These are phyloP conservation scores for Tinea semifulvella DNA, from an alignment of 2,888 invertebrate species.

Conservation along the genomic window DNA sequence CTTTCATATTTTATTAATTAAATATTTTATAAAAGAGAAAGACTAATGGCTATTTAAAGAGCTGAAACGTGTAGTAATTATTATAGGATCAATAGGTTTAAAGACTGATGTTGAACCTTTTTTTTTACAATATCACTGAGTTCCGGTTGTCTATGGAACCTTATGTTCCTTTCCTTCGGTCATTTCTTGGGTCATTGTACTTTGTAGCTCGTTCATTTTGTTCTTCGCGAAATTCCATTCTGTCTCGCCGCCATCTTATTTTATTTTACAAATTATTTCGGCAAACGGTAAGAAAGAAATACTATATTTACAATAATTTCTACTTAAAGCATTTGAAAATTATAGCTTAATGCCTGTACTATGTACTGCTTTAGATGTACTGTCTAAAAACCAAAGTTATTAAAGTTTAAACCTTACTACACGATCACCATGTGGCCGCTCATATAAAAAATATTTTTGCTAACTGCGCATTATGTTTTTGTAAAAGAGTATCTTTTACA, in stretches of 20 bases:
- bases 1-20: no score
- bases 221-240: slow-evolving; percentile 18
- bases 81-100: no score
- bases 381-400: no score
- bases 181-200: background rate
- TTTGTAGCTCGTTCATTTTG: slow-evolving; percentile 16
- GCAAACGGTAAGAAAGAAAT: slow-evolving; percentile 49
- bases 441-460: slow-evolving; percentile 33
- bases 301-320: background rate
- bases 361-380: background rate
- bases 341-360: slow-evolving; percentile 23
- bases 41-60: no score
- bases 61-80: no score
- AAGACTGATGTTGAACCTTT: no score
- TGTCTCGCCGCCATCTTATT: slow-evolving; percentile 54
- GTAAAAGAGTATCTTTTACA: background rate
- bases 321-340: slow-evolving; percentile 28
- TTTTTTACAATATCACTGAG: no score
- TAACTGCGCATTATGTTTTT: slow-evolving; percentile 60
- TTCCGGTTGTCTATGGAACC: slow-evolving; percentile 5
- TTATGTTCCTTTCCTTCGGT: background rate
- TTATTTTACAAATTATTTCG: slow-evolving; percentile 52
- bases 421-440: slow-evolving; percentile 52
- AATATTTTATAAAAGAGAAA: no score
- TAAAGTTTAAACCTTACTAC: background rate